These are phyloP conservation scores for Tragelaphus imberbis DNA, from an alignment of 2,113 vertebrate species.

Conservation along the genomic window DNA sequence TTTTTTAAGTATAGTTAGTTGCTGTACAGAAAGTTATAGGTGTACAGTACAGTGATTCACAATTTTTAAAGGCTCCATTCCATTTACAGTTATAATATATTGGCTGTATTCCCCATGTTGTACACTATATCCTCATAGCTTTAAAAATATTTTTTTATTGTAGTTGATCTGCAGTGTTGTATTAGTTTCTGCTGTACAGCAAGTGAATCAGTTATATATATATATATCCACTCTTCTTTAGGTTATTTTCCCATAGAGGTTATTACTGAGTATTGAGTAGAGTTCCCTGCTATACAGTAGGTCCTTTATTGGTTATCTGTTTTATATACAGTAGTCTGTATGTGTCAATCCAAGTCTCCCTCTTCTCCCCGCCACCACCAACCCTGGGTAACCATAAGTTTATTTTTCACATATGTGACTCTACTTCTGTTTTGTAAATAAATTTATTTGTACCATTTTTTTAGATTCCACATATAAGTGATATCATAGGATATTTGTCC, in stretches of 20 bases:
- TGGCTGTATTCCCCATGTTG: not conserved
- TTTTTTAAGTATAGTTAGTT: not conserved
- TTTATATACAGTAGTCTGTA: not conserved
- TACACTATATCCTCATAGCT: not conserved
- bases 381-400: not conserved
- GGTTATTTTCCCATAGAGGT: not conserved
- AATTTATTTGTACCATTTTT: not conserved
- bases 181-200: not conserved
- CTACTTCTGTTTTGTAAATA: not conserved
- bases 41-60: not conserved
- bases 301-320: not conserved
- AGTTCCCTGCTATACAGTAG: not conserved
- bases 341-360: not conserved
- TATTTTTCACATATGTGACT: not conserved
- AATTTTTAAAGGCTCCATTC: not conserved
- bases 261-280: not conserved
- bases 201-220: not conserved
- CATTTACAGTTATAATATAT: not conserved
- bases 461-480: not conserved
- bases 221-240: not conserved
- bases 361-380: not conserved
- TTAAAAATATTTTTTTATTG: not conserved
- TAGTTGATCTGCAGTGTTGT: not conserved
- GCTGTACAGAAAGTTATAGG: not conserved
- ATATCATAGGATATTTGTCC: not conserved